These are phyloP conservation scores for Eupeodes luniger DNA, from an alignment of 2,888 invertebrate genomes.

Conservation along the genomic window DNA sequence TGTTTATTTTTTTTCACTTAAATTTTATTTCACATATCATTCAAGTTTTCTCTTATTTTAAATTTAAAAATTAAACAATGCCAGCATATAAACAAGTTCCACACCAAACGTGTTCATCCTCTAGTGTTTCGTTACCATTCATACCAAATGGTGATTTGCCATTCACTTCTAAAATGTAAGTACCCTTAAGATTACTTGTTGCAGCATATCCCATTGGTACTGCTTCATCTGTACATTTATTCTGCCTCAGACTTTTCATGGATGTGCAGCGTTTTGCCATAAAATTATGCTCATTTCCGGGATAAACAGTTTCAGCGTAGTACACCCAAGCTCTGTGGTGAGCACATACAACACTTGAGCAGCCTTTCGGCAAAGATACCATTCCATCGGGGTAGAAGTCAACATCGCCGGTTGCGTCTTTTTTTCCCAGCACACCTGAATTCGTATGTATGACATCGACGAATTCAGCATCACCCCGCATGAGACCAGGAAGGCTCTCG, in stretches of 20 bases:
- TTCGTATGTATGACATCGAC: constrained; percentile 82
- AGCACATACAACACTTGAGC: constrained; percentile 79
- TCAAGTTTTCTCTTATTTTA: no score
- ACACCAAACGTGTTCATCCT: background rate
- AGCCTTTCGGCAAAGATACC: constrained; percentile 80
- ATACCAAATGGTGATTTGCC: constrained; percentile 11
- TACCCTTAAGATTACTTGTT: constrained; percentile 80
- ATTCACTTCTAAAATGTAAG: constrained; percentile 79
- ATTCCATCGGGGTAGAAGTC: constrained; percentile 82
- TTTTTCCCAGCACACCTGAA: constrained; percentile 80
- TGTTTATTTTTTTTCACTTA: no score
- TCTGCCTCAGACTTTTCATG: constrained; percentile 77
- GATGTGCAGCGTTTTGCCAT: constrained; percentile 79
- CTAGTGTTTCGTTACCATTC: constrained; percentile 3
- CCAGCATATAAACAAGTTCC: no score
- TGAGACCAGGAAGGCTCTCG: constrained; percentile 7
- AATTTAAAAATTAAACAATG: no score
- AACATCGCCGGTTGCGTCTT: constrained; percentile 80
- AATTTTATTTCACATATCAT: no score
- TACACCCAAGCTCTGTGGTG: constrained; percentile 80
- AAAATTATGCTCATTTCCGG: constrained; percentile 79
- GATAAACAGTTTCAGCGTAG: constrained; percentile 81
- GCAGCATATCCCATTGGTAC: constrained; percentile 81
- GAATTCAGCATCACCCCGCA: constrained; percentile 80
- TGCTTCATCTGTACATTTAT: constrained; percentile 78